Conservation (phyloP, 2,888 invertebrate genomes). For the Drosophila silvestris region DNA sequence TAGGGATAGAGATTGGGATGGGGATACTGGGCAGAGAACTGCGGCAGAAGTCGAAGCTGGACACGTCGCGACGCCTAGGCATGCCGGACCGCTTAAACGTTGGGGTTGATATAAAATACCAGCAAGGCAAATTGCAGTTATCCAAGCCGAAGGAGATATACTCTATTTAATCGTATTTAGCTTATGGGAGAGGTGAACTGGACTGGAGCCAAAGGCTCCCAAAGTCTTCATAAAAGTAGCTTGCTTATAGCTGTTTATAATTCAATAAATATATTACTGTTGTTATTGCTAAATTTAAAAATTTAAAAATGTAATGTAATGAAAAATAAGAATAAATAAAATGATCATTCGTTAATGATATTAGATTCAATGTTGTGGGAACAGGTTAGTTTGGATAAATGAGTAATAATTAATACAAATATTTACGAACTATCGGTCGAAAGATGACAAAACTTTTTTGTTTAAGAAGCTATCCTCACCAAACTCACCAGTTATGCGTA, state of each 20-base stretch:
- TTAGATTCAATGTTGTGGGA: not conserved
- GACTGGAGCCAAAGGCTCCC: not conserved
- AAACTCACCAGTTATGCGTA: not conserved
- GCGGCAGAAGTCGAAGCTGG: slow-evolving; percentile 40
- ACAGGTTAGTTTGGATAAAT: not conserved
- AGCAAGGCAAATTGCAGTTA: slow-evolving; percentile 4
- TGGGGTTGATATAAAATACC: slow-evolving; percentile 58
- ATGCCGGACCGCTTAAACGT: slow-evolving; percentile 67
- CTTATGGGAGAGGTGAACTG: not conserved
- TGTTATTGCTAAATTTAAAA: too few relatives aligned
- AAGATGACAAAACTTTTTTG: not conserved
- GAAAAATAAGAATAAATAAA: not conserved
- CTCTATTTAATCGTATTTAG: slow-evolving; percentile 16
- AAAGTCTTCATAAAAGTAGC: not conserved
- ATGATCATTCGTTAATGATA: not conserved
- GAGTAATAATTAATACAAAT: not conserved
- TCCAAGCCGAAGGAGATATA: slow-evolving; percentile 7
- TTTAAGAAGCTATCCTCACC: not conserved
- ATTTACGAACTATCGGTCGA: not conserved
- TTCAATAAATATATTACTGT: not conserved
- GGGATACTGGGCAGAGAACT: slow-evolving; percentile 17
- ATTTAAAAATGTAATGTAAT: too few relatives aligned
- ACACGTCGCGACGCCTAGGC: slow-evolving; percentile 65
- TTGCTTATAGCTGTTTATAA: not conserved
- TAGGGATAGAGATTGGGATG: slow-evolving; percentile 13